Evolutionary conservation across 2,888 invertebrate genomes (phyloP), one percentile per base, ranked within the genome.

Genomic region (Pseudococcus jackbeardsleyi): DNA sequence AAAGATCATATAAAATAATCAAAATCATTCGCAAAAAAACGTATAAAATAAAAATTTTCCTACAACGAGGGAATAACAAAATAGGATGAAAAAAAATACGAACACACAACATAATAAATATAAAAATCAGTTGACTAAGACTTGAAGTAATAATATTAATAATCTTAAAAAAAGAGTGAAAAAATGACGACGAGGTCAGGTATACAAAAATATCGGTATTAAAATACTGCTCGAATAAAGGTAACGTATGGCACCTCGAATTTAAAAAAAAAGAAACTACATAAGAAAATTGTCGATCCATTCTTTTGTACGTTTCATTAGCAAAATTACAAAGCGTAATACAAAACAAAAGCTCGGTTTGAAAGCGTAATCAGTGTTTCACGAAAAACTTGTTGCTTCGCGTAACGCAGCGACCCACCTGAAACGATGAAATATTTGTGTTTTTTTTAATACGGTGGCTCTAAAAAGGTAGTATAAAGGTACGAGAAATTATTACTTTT

Each of bases 401-500:
- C 90, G 90, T 89, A 91, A 90, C 46, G 91, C 91, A 85, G 89
- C 88, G 46, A 91, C 90, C 91, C 91, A 91, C 89, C 91, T 91
- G 89, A 68, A 90, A 86, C 84, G 85, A 42, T 17, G 46, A 54
- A 54, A 77, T 86, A 15, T n/a, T n/a, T n/a, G n/a, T n/a, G 54
- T 50, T 86, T 50, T 50, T 12, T 15, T 50, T 50, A 50, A 15
- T 50, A 50, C 48, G 3, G 9, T 42, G 5, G 48, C 48, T 50
- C 48, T 50, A 59, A 54, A 26, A 6, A 17, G 22, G 22, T 22
- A n/a, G 39, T 15, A 64, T 59, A 42, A 54, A 64, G 19, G 46
- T 15, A 50, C 8, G 15, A 68, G 68, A 19, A 33, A 12, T 86
- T 1, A 50, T 64, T 90, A 92, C 92, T 91, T 92, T 89, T 92